phyloP scores from a whole-genome alignment of 2,888 invertebrate species.

The Xestia xanthographa region DNA sequence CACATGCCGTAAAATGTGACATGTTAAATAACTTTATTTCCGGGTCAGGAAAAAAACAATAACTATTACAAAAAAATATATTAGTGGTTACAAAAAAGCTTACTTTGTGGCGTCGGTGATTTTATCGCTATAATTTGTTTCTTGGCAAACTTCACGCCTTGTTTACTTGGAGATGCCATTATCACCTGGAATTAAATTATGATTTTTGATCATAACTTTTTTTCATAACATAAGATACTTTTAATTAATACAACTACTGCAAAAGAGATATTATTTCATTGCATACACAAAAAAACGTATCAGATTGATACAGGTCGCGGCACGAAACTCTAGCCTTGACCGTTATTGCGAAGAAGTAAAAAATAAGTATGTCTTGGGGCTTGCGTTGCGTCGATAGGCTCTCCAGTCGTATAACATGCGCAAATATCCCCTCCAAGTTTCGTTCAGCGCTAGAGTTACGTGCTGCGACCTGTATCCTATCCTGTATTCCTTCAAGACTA shows the following conservation, averaged over 20 bases:
- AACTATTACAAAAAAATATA: not conserved
- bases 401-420: too few species aligned
- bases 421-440: too few species aligned
- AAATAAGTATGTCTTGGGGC: too few species aligned
- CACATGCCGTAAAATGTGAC: not conserved
- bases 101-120: conserved; percentile 89
- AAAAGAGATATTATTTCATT: not conserved
- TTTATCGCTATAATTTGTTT: conserved; percentile 90
- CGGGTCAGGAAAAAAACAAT: too few species aligned
- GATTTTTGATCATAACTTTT: not conserved
- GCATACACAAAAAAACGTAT: not conserved
- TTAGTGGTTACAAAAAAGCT: conserved; percentile 8
- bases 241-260: not conserved
- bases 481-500: not conserved
- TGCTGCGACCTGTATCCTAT: too few species aligned
- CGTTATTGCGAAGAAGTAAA: too few species aligned
- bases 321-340: too few species aligned
- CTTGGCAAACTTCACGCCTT: conserved; percentile 79
- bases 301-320: too few species aligned
- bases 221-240: not conserved
- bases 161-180: conserved; percentile 85
- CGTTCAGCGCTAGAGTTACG: too few species aligned
- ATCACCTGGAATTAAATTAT: conserved; percentile 78
- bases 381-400: too few species aligned
- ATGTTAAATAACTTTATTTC: not conserved